phyloP scores from a whole-genome alignment of 2,113 vertebrate species.

The Proterorhinus semilunaris region DNA sequence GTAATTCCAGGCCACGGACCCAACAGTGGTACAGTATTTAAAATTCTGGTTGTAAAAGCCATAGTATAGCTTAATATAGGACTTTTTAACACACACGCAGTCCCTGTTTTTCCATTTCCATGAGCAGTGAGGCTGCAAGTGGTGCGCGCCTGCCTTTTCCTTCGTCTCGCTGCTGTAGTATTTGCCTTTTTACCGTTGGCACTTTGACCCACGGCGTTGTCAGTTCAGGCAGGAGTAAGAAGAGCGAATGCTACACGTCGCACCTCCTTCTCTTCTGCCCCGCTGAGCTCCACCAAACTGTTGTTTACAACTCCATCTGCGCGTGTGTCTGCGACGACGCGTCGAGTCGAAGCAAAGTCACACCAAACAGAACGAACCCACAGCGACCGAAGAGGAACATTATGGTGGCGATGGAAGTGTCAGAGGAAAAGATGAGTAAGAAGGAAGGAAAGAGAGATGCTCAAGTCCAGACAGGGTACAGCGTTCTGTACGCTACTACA shows the following conservation, averaged over 20 bases:
- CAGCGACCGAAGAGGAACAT: slow-evolving; percentile 1
- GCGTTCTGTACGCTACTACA: neutral
- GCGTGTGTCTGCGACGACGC: slow-evolving; percentile 17
- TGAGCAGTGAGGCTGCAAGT: slow-evolving; percentile 4
- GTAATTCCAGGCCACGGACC: too few relatives aligned
- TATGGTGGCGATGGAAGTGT: slow-evolving; percentile 8
- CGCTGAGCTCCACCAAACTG: slow-evolving; percentile 18
- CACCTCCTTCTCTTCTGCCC: slow-evolving; percentile 27
- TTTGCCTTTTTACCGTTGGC: slow-evolving; percentile 16
- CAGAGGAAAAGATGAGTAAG: slow-evolving; percentile 16
- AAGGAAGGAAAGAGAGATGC: neutral
- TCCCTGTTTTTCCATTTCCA: neutral
- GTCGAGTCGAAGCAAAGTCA: slow-evolving; percentile 23
- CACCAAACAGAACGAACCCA: slow-evolving; percentile 16
- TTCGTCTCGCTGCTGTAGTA: neutral
- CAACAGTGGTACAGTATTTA: too few relatives aligned
- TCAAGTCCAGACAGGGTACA: neutral
- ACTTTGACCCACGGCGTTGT: slow-evolving; percentile 25
- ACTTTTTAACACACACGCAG: neutral
- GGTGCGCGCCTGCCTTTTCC: neutral
- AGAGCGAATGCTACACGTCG: slow-evolving; percentile 1
- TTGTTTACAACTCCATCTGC: slow-evolving; percentile 35
- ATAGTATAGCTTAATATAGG: too few relatives aligned
- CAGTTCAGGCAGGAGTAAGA: neutral
- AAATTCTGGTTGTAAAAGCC: too few relatives aligned